phyloP scores from a whole-genome alignment of 1,140 invertebrate species.

The Eulimnadia texana region DNA sequence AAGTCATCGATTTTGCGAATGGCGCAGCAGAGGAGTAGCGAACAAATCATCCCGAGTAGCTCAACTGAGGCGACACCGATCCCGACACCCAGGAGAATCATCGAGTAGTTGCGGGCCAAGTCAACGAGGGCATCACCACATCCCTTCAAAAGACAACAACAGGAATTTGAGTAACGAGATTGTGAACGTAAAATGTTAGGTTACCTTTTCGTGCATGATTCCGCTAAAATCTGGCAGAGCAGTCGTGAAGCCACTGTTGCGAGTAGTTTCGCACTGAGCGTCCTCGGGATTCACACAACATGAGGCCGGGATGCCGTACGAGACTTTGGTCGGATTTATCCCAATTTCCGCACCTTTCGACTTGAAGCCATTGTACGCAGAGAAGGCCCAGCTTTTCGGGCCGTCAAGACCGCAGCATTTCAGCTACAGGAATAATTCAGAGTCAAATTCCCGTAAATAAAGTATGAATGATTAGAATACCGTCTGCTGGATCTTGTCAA shows the following conservation, averaged over 20 bases:
- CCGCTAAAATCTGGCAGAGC: conserved; percentile 32
- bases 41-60: conserved; percentile 58
- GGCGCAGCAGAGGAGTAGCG: conserved; percentile 60
- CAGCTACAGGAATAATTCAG: conserved; percentile 26
- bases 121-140: conserved; percentile 53
- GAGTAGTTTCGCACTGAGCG: conserved; percentile 31
- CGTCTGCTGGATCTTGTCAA: conserved; percentile 50
- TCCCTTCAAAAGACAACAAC: conserved; percentile 35
- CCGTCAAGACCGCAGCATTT: conserved; percentile 55
- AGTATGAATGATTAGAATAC: not conserved
- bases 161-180: not conserved
- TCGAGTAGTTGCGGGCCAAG: conserved; percentile 40
- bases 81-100: conserved; percentile 44
- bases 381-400: conserved; percentile 51
- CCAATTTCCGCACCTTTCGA: conserved; percentile 21
- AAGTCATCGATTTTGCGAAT: conserved; percentile 48
- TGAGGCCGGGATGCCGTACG: conserved; percentile 37
- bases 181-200: not conserved
- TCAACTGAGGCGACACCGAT: conserved; percentile 46
- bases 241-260: conserved; percentile 27
- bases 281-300: conserved; percentile 24
- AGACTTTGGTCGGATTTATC: conserved; percentile 13
- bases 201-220: conserved; percentile 39
- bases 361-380: conserved; percentile 36
- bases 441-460: not conserved